Percentiles rank a stretch among this genome's conserved stretches.
These are phyloP conservation scores for Piprites chloris DNA, from an alignment of 2,113 vertebrate genomes.

Conservation along the genomic window DNA sequence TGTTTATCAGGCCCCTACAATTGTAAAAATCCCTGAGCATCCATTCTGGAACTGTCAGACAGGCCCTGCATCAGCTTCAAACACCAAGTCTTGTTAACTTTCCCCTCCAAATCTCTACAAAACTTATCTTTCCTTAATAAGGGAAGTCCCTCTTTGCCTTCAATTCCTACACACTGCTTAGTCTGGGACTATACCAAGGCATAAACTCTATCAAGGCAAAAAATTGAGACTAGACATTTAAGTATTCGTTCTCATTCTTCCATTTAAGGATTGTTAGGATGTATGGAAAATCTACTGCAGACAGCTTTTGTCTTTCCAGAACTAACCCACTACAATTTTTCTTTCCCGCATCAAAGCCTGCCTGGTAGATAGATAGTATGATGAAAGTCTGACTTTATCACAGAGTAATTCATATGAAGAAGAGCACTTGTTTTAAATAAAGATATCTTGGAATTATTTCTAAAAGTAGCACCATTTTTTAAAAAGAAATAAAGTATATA, in stretches of 20 bases:
- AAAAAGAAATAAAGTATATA: not conserved
- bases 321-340: not conserved
- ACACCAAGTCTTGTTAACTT: not conserved
- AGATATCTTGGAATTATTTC: not conserved
- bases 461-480: fast-evolving
- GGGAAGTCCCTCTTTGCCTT: not conserved
- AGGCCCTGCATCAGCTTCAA: not conserved
- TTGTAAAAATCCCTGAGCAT: not conserved
- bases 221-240: not conserved
- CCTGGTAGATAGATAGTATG: not conserved
- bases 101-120: not conserved
- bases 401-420: not conserved
- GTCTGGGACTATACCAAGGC: not conserved
- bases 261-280: not conserved
- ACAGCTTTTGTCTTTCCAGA: not conserved
- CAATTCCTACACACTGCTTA: not conserved
- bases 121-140: not conserved
- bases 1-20: not conserved
- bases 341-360: not conserved
- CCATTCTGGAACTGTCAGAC: not conserved
- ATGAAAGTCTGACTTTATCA: not conserved
- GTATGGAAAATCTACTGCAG: not conserved
- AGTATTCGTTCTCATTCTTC: not conserved
- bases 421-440: not conserved
- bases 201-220: not conserved